A percentile compares a stretch with the other conserved stretches of the same genome.
Conservation (phyloP, 2,797 vertebrate genomes). For the Xenops minutus region DNA sequence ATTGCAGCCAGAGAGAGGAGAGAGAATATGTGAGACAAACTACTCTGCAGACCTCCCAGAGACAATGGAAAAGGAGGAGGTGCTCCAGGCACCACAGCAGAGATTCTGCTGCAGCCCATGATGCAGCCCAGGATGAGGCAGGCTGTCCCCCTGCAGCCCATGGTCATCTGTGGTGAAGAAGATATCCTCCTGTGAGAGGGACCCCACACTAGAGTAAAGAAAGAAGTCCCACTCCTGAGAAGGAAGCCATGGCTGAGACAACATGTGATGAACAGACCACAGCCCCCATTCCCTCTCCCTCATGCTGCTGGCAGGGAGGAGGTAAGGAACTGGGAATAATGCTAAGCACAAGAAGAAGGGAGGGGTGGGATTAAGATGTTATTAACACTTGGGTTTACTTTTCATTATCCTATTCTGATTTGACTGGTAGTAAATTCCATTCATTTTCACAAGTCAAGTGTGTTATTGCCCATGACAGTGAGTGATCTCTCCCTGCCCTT, state of each 20-base stretch:
- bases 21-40: background rate
- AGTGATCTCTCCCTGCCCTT: background rate
- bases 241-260: background rate
- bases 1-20: background rate
- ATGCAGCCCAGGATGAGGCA: background rate
- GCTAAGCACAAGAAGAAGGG: background rate
- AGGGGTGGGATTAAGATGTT: background rate
- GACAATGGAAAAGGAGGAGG: background rate
- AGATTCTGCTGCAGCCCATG: background rate
- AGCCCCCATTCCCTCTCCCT: background rate
- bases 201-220: fast-evolving
- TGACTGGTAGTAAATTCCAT: background rate
- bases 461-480: background rate
- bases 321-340: background rate
- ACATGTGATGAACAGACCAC: background rate
- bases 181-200: background rate
- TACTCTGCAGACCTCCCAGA: background rate
- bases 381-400: background rate
- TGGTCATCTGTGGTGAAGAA: background rate
- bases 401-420: background rate
- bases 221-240: background rate
- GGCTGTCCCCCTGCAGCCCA: background rate
- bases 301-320: fast-evolving
- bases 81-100: background rate
- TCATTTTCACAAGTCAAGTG: background rate